Evolutionary conservation across 2,797 vertebrate species (phyloP).

Genomic region (Pogonophryne albipinna): DNA sequence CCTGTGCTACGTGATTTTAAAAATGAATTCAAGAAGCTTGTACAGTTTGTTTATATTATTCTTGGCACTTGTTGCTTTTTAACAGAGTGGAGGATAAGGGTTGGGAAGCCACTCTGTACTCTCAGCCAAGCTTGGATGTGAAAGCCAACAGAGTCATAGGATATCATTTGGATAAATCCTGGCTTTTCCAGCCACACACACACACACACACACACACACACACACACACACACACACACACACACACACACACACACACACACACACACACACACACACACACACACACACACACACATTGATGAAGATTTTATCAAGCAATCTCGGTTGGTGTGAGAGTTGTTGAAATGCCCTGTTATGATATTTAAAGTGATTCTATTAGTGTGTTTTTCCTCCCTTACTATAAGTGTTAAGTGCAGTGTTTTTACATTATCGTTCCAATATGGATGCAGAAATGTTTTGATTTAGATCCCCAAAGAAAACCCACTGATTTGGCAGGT

Average conservation of each 20-base stretch:
- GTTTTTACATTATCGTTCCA: background rate
- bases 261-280: no score
- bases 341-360: background rate
- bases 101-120: slow-evolving; percentile 34
- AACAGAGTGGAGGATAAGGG: slow-evolving; percentile 44
- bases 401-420: background rate
- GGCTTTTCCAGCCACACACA: slow-evolving; percentile 26
- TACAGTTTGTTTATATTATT: slow-evolving; percentile 52
- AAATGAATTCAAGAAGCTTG: slow-evolving; percentile 44
- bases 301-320: background rate
- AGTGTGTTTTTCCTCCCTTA: background rate
- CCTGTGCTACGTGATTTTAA: slow-evolving; percentile 24
- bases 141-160: slow-evolving; percentile 54
- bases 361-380: background rate
- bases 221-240: no score
- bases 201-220: no score
- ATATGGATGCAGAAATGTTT: slow-evolving; percentile 15
- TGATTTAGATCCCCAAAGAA: background rate
- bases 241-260: no score
- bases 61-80: slow-evolving; percentile 46
- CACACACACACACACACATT: slow-evolving; percentile 6
- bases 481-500: slow-evolving; percentile 31
- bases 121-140: slow-evolving; percentile 53
- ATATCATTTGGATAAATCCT: slow-evolving; percentile 55
- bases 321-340: background rate